Conservation (phyloP, 2,113 vertebrate species). For the Oceanodroma tethys region DNA sequence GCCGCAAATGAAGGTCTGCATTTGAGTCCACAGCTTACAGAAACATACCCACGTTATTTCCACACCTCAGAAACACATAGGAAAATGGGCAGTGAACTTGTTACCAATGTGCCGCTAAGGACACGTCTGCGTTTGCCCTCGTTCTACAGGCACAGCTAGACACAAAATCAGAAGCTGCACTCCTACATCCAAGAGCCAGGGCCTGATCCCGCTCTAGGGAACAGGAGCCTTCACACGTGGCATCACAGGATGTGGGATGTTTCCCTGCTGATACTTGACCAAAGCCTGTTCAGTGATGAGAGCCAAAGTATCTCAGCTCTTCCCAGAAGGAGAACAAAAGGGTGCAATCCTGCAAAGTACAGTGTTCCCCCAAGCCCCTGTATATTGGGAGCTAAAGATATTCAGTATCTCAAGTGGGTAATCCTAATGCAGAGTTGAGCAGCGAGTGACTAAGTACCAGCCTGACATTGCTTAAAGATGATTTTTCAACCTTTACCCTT, state of each 20-base stretch:
- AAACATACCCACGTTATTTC: neutral
- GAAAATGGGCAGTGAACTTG: neutral
- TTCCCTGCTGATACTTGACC: neutral
- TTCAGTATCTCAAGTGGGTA: neutral
- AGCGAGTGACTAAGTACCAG: neutral
- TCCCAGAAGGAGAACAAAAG: neutral
- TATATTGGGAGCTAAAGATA: neutral
- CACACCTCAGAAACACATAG: neutral
- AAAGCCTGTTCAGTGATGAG: neutral
- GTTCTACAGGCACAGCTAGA: neutral
- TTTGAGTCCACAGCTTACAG: neutral
- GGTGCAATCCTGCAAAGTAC: neutral
- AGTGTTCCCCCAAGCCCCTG: accelerated
- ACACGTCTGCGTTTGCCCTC: neutral
- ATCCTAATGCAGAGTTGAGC: neutral
- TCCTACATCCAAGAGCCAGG: neutral
- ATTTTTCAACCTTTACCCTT: neutral
- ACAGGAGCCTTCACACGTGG: neutral
- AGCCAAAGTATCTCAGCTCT: neutral
- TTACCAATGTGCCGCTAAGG: accelerated
- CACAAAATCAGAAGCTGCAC: neutral
- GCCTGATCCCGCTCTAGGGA: neutral
- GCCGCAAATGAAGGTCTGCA: neutral
- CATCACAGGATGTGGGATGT: neutral
- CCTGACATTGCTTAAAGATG: accelerated